A percentile compares a stretch with the other conserved stretches of the same genome.
phyloP scores from a whole-genome alignment of 2,113 vertebrate genomes.

The Nettapus auritus region DNA sequence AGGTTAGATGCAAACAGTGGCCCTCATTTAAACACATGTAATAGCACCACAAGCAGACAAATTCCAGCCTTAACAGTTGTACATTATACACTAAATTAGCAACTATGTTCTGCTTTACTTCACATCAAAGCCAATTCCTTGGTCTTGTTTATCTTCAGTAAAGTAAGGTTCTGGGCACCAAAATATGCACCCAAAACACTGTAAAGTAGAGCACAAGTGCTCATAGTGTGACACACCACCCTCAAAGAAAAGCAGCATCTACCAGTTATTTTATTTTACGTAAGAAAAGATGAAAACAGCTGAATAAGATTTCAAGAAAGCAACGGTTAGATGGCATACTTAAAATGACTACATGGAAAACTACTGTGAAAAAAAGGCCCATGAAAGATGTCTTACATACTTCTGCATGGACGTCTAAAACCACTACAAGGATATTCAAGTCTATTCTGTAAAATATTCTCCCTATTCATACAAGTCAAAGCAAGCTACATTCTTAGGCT shows the following conservation, averaged over 20 bases:
- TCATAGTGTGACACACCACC: constrained; percentile 41
- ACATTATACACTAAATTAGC: constrained; percentile 75
- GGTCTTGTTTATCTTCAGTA: constrained; percentile 62
- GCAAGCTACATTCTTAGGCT: constrained; percentile 69
- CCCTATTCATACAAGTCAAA: constrained; percentile 73
- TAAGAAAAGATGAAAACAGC: constrained; percentile 68
- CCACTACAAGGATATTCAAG: constrained; percentile 68
- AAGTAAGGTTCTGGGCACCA: constrained; percentile 62
- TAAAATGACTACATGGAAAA: constrained; percentile 69
- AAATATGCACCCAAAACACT: constrained; percentile 33
- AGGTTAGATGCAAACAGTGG: constrained; percentile 78
- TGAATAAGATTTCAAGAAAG: constrained; percentile 68
- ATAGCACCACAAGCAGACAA: constrained; percentile 73
- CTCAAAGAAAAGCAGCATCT: constrained; percentile 69
- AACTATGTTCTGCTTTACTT: constrained; percentile 71
- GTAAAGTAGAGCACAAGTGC: constrained; percentile 35
- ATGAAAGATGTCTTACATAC: constrained; percentile 36
- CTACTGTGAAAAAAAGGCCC: constrained; percentile 22
- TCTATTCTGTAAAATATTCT: constrained; percentile 73
- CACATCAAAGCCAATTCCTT: constrained; percentile 63
- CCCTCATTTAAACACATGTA: constrained; percentile 75
- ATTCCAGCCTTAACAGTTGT: constrained; percentile 66
- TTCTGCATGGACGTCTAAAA: constrained; percentile 61
- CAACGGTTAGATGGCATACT: constrained; percentile 50
- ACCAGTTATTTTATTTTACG: constrained; percentile 73